Conservation (phyloP, 2,797 vertebrate species). For the Mastacembelus armatus region DNA sequence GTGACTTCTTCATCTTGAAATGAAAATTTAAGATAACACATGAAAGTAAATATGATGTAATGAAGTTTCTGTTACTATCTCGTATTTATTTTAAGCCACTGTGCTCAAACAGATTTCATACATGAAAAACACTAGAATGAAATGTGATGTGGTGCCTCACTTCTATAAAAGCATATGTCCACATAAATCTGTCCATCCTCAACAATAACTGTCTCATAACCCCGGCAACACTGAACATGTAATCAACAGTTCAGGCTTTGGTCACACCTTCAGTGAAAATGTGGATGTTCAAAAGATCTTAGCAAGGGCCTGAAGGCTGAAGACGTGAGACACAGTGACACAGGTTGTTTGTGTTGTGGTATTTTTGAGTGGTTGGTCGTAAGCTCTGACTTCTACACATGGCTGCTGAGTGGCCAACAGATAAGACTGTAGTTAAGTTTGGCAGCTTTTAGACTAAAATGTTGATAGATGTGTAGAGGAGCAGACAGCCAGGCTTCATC, state of each 20-base stretch:
- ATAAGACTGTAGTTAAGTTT: slow-evolving; percentile 12
- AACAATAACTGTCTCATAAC: not conserved
- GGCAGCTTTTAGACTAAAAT: not conserved
- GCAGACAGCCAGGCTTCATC: not conserved
- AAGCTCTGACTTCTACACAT: not conserved
- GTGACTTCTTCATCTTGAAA: too few relatives aligned
- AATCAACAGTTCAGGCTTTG: slow-evolving; percentile 17
- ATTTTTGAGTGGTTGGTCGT: slow-evolving; percentile 1
- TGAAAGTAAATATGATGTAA: too few relatives aligned
- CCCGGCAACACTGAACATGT: not conserved
- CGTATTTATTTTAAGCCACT: too few relatives aligned
- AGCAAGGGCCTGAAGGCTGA: not conserved
- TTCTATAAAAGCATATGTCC: too few relatives aligned
- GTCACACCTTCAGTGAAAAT: slow-evolving; percentile 15
- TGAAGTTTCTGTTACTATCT: too few relatives aligned
- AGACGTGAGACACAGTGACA: not conserved
- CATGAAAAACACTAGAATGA: too few relatives aligned
- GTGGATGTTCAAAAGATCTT: too few relatives aligned
- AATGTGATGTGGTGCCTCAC: too few relatives aligned
- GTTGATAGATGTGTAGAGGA: not conserved
- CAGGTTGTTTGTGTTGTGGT: not conserved
- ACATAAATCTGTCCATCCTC: too few relatives aligned
- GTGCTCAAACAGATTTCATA: too few relatives aligned
- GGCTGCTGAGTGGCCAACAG: not conserved
- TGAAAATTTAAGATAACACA: too few relatives aligned